Evolutionary conservation across 92 coral and sea anemone genomes (phyloP).

Genomic region (Nematostella vectensis): DNA sequence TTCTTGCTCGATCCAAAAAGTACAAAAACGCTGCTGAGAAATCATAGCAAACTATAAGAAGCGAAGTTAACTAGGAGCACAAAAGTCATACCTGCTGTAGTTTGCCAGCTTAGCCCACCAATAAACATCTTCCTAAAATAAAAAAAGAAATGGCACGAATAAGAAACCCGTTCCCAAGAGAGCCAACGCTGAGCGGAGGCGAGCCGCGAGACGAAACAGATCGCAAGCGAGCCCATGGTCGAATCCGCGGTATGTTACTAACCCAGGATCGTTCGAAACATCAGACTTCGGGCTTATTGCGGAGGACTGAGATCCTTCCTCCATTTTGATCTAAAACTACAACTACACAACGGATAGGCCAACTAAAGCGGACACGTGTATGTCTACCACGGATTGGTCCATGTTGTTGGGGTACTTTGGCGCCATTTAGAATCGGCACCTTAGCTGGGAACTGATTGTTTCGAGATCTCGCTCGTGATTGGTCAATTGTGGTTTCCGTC

Average conservation of each 20-base stretch:
- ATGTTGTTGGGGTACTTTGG: constrained; percentile 93
- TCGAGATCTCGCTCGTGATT: constrained; percentile 49
- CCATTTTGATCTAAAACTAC: constrained; percentile 99
- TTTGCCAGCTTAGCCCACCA: constrained; percentile 97
- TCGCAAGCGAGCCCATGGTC: no score
- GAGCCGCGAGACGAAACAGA: constrained; percentile 10
- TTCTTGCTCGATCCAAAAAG: constrained; percentile 31
- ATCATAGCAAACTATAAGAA: constrained; percentile 11
- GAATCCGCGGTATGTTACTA: constrained; percentile 20
- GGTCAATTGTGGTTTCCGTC: constrained; percentile 51
- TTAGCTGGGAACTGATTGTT: constrained; percentile 83
- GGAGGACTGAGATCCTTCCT: constrained; percentile 86
- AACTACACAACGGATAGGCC: constrained; percentile 81
- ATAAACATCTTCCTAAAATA: constrained; percentile 96
- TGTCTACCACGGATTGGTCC: constrained; percentile 92
- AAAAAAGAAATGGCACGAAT: constrained; percentile 24
- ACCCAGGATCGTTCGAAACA: constrained; percentile 98
- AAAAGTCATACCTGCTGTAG: constrained; percentile 83
- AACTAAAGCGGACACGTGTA: constrained; percentile 96
- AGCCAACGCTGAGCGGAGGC: constrained; percentile 4
- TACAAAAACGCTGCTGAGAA: constrained; percentile 34
- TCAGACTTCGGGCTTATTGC: constrained; percentile 88
- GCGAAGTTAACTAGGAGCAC: constrained; percentile 26
- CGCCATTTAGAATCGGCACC: constrained; percentile 95
- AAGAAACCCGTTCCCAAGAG: constrained; percentile 23